Evolutionary conservation across 2,113 vertebrate genomes (phyloP).

Genomic region (Saiga tatarica): DNA sequence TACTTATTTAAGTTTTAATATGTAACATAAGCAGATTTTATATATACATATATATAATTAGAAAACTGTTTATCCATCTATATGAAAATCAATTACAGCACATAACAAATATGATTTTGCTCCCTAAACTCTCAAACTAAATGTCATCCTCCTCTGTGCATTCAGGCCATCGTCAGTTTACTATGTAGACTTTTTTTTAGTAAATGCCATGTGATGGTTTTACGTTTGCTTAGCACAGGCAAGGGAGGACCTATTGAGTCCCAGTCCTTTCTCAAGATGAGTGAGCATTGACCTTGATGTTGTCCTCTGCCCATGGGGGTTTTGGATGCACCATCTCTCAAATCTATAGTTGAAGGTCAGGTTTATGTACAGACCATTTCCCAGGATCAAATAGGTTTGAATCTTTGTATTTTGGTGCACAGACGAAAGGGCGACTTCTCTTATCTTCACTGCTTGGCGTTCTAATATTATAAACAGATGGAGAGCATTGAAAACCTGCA

Average conservation of each 20-base stretch:
- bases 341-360: background rate
- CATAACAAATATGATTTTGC: background rate
- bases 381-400: background rate
- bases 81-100: background rate
- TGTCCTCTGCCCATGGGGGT: background rate
- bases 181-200: background rate
- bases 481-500: background rate
- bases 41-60: background rate
- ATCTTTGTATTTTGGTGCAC: background rate
- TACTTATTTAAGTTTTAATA: background rate
- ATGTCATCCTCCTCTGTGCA: background rate
- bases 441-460: background rate
- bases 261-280: background rate
- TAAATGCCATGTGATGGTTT: background rate
- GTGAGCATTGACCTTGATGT: background rate
- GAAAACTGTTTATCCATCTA: background rate
- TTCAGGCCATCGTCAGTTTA: background rate
- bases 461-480: background rate
- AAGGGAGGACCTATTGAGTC: background rate
- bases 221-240: background rate
- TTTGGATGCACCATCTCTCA: background rate
- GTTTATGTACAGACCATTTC: background rate
- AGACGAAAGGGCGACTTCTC: background rate
- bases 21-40: background rate
- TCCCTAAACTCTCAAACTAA: background rate